Conservation (phyloP, 2,113 vertebrate genomes). For the Chloroceryle aenea region DNA sequence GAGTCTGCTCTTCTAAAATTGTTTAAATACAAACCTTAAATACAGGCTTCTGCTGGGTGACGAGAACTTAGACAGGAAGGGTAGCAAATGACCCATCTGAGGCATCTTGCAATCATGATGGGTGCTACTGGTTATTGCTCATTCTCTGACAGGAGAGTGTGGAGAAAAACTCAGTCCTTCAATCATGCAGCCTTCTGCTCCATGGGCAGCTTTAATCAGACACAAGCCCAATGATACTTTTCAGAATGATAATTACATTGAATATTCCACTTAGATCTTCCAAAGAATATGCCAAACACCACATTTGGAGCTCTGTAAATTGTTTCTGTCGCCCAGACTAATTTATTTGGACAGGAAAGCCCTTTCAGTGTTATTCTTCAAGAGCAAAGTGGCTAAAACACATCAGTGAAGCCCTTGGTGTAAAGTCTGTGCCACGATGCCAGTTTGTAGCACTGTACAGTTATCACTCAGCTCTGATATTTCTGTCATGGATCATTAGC, state of each 20-base stretch:
- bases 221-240: background rate
- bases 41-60: background rate
- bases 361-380: constrained; percentile 1
- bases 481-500: constrained; percentile 52
- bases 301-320: constrained; percentile 5
- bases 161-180: background rate
- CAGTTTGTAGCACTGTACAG: background rate
- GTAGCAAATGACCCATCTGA: background rate
- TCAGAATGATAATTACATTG: background rate
- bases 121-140: background rate
- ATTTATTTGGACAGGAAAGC: constrained; percentile 24
- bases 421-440: background rate
- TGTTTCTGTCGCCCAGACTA: background rate
- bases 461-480: constrained; percentile 27
- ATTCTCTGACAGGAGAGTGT: background rate
- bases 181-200: background rate
- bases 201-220: background rate
- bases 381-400: background rate
- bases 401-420: background rate
- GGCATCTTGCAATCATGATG: background rate
- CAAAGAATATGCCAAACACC: background rate
- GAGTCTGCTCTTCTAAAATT: background rate
- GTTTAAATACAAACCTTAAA: background rate
- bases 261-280: background rate
- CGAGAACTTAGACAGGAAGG: background rate